Evolutionary conservation across 2,113 vertebrate species (phyloP).

Genomic region (Piprites chloris): DNA sequence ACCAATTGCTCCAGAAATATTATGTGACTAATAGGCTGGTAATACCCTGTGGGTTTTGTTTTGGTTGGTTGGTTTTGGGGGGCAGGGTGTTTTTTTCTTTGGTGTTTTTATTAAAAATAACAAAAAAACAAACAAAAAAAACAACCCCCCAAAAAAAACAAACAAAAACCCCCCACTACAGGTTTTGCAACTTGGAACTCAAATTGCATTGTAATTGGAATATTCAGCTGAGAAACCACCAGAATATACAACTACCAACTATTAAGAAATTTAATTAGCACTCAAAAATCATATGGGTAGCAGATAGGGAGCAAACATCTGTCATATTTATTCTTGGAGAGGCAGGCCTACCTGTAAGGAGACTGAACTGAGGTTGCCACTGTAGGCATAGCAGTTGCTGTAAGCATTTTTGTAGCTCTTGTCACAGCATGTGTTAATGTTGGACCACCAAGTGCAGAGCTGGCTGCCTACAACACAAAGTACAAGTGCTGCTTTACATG

Average conservation of each 20-base stretch:
- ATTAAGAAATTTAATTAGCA: background rate
- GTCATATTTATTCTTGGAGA: background rate
- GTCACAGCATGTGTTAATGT: constrained; percentile 97
- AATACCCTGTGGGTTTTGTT: background rate
- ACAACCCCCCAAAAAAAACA: no score
- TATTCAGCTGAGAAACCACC: background rate
- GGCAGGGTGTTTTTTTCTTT: background rate
- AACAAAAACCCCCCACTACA: no score
- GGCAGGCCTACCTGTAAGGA: constrained; percentile 86
- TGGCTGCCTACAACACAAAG: constrained; percentile 83
- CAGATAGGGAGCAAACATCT: background rate
- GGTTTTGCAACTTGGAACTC: background rate
- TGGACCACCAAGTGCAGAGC: constrained; percentile 93
- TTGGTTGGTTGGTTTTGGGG: background rate
- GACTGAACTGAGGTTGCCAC: constrained; percentile 98
- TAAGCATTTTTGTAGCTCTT: constrained; percentile 98
- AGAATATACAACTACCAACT: background rate
- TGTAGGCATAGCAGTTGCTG: constrained; percentile 96
- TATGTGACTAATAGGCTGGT: background rate
- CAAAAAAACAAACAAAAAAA: no score
- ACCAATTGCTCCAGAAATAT: background rate
- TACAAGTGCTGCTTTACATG: background rate
- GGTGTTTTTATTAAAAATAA: no score
- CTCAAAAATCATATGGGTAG: background rate
- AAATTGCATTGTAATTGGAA: background rate